These are phyloP conservation scores for Neoitamus cyanurus DNA, from an alignment of 2,888 invertebrate species.

Conservation along the genomic window DNA sequence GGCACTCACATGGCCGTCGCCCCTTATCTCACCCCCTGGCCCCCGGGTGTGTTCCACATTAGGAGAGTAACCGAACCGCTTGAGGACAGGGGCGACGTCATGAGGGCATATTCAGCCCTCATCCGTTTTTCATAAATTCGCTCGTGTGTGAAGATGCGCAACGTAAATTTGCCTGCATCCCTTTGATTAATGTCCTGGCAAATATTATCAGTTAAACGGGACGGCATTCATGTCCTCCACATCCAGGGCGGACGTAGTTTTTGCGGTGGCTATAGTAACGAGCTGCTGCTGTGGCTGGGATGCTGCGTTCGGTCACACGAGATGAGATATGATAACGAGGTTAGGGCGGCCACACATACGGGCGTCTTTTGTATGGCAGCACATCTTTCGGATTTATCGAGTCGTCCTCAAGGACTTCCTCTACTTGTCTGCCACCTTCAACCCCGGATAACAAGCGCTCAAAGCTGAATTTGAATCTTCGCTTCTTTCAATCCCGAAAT, in stretches of 20 bases:
- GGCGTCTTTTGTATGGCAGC: slow-evolving; percentile 7
- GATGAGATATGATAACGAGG: slow-evolving; percentile 24
- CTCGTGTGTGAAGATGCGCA: slow-evolving; percentile 57
- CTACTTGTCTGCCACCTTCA: slow-evolving; percentile 1
- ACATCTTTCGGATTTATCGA: background rate
- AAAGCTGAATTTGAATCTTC: slow-evolving; percentile 11
- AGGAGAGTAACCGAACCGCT: slow-evolving; percentile 16
- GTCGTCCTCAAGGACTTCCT: slow-evolving; percentile 9
- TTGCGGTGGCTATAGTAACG: slow-evolving; percentile 14
- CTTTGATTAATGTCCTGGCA: slow-evolving; percentile 58
- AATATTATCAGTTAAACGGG: slow-evolving; percentile 57
- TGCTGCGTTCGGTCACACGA: background rate
- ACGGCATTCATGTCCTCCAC: slow-evolving; percentile 44
- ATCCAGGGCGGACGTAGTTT: background rate
- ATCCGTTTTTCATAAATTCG: slow-evolving; percentile 53
- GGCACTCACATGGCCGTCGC: background rate
- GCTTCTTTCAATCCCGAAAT: background rate
- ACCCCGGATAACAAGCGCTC: background rate
- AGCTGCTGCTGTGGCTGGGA: background rate
- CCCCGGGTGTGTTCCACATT: background rate
- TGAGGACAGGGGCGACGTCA: background rate
- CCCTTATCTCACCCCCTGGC: background rate
- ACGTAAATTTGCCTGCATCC: slow-evolving; percentile 57
- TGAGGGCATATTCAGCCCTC: slow-evolving; percentile 40
- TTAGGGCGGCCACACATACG: slow-evolving; percentile 8